phyloP scores from a whole-genome alignment of 2,113 vertebrate genomes.

The Sphyrna mokarran region DNA sequence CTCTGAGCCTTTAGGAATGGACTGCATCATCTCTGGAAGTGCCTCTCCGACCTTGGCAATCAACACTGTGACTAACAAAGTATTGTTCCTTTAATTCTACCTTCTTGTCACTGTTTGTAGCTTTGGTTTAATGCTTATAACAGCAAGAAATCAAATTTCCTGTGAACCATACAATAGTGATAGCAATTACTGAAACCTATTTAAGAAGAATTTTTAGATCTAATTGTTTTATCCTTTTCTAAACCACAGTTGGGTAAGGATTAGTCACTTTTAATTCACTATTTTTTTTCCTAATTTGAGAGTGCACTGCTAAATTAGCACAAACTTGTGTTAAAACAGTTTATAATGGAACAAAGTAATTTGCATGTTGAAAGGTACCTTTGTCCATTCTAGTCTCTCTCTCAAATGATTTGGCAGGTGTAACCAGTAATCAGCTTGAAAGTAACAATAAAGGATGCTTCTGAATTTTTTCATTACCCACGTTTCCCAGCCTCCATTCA shows the following conservation, averaged over 20 bases:
- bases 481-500: neutral
- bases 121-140: neutral
- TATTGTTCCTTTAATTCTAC: constrained; percentile 55
- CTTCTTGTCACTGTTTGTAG: neutral
- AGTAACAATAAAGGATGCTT: neutral
- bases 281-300: neutral
- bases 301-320: constrained; percentile 1
- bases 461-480: neutral
- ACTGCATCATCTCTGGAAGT: constrained; percentile 80
- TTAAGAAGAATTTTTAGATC: neutral
- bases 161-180: neutral
- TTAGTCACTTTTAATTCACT: neutral
- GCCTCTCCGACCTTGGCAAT: constrained; percentile 74
- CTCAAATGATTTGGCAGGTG: neutral
- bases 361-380: neutral
- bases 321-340: neutral
- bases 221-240: neutral
- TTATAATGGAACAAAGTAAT: neutral
- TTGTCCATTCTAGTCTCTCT: neutral
- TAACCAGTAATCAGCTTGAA: neutral
- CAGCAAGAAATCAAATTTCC: neutral
- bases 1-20: constrained; percentile 80
- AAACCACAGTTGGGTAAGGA: neutral
- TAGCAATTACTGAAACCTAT: neutral
- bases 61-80: constrained; percentile 94